Conservation (phyloP, 1,140 invertebrate species). For the Ctenoplectra terminalis region DNA sequence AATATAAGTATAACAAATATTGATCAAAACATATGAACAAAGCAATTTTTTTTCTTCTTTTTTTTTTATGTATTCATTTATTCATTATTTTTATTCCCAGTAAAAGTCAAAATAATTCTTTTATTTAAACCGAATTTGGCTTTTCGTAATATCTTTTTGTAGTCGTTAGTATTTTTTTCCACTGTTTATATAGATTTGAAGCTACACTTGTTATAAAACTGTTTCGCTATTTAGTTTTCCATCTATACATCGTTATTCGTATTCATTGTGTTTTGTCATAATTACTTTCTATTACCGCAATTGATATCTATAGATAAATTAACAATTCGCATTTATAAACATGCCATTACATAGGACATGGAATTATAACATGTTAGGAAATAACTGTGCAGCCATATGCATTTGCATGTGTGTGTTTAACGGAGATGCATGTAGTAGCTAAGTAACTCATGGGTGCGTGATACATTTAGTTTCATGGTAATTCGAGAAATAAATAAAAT, state of each 20-base stretch:
- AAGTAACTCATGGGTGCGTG: conserved; percentile 15
- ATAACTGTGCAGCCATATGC: conserved; percentile 26
- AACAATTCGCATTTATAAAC: conserved; percentile 46
- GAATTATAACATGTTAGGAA: conserved; percentile 16
- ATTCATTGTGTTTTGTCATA: conserved; percentile 34
- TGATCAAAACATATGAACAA: conserved; percentile 12
- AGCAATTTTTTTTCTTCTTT: background rate
- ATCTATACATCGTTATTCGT: conserved; percentile 34
- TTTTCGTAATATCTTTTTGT: background rate
- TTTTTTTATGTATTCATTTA: conserved; percentile 14
- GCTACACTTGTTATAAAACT: conserved; percentile 22
- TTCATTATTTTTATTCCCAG: background rate
- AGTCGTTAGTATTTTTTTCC: conserved; percentile 2
- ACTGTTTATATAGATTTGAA: conserved; percentile 22
- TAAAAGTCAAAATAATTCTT: conserved; percentile 2
- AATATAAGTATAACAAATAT: conserved; percentile 8
- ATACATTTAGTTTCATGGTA: conserved; percentile 24
- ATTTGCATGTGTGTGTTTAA: conserved; percentile 44
- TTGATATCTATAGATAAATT: conserved; percentile 23
- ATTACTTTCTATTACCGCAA: conserved; percentile 3
- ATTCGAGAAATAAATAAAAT: conserved; percentile 25
- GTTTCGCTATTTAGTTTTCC: conserved; percentile 50
- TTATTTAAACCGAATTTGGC: background rate
- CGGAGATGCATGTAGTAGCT: conserved; percentile 41
- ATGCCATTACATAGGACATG: conserved; percentile 12